Evolutionary conservation across 2,797 vertebrate species (phyloP).

Genomic region (Periophthalmus magnuspinnatus): DNA sequence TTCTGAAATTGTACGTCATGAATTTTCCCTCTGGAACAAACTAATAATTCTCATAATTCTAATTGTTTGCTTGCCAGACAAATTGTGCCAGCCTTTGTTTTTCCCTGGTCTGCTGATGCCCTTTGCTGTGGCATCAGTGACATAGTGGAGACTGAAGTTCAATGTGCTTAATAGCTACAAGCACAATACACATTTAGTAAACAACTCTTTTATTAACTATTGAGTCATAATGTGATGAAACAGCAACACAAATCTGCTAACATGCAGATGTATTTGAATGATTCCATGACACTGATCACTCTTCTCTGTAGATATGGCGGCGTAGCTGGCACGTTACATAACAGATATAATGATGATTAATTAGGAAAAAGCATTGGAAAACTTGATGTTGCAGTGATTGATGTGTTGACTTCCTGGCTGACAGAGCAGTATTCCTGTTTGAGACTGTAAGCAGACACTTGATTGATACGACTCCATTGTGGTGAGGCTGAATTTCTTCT

Average conservation of each 20-base stretch:
- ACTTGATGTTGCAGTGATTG: slow-evolving; percentile 23
- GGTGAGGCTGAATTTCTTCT: slow-evolving; percentile 37
- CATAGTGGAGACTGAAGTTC: no score
- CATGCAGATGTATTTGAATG: neutral
- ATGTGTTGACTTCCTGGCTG: slow-evolving; percentile 44
- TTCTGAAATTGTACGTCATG: no score
- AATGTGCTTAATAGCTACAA: neutral
- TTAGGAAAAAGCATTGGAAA: slow-evolving; percentile 10
- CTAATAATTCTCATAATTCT: neutral
- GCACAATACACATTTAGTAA: neutral
- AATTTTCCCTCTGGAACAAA: no score
- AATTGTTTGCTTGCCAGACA: neutral
- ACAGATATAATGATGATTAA: neutral
- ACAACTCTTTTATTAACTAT: neutral
- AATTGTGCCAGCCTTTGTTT: neutral
- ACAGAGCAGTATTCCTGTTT: slow-evolving; percentile 38
- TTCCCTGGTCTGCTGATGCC: neutral
- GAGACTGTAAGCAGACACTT: slow-evolving; percentile 46
- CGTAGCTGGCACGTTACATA: neutral
- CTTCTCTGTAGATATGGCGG: neutral
- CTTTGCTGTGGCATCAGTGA: no score
- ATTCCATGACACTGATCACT: neutral
- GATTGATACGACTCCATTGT: slow-evolving; percentile 49
- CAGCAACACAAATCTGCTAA: neutral
- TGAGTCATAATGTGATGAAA: neutral